Base-by-base conservation (phyloP, 2,888 invertebrate genomes). In the Lasioglossum marginatum region DNA sequence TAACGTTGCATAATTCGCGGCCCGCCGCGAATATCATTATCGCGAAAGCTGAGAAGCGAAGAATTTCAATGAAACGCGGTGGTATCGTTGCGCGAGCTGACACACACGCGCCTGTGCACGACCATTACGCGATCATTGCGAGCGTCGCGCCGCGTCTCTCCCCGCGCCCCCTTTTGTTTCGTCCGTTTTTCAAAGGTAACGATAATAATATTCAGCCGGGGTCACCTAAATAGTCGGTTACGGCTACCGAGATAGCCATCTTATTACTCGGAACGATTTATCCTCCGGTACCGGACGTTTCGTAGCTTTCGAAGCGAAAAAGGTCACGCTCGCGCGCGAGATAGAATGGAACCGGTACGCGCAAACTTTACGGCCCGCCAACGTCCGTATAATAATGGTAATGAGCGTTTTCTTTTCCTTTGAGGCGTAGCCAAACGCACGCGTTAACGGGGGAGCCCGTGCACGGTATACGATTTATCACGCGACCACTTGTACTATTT, bases 1-100 rank as follows among this genome's bases (percentile, higher is more conserved):
- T 82, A 84, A 75, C 75, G 82, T 84, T 84, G 82, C 84, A 84
- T 75, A 84, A 84, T 84, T 82, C 78, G 84, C 82, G 82, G 40
- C 77, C 68, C 77, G 71, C 82, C 63, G 71, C 84, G 82, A 82
- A 82, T 84, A 84, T 84, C 82, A 82, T 84, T 84, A 84, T 82
- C 84, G 82, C 84, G 84, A 84, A 79, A 84, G 83, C 83, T 81
- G 83, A 83, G 83, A 81, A 52, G 78, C 82, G 78, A 78, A 72
- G 82, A 84, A 84, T 82, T 84, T 84, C 84, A 82, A 84, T 82
- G 82, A 75, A 84, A 77, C 70, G 66, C 66, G 66, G 31, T 19
- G 66, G 34, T 66, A 34, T 73, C 77, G 71, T 71, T 71, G 71
- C 34, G 68, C 34, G 68, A 40, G 68, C 27, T 14, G 23, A 34